A percentile compares a stretch with the other conserved stretches of the same genome.
phyloP scores from a whole-genome alignment of 2,888 invertebrate species.

The Erebia palarica region DNA sequence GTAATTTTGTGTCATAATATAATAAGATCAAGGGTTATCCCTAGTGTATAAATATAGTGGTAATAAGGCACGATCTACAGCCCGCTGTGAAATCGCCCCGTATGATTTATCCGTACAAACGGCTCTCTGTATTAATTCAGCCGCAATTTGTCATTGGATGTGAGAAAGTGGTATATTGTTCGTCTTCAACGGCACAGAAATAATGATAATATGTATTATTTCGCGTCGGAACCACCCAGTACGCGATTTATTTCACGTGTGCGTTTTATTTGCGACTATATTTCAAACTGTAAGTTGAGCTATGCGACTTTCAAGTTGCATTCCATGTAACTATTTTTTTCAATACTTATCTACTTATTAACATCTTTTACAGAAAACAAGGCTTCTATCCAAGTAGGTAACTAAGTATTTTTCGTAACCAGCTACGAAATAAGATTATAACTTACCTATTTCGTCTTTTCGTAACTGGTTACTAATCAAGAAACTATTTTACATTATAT shows the following conservation, averaged over 20 bases:
- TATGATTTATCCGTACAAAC: constrained; percentile 71
- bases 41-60: constrained; percentile 33
- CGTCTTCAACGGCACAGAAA: constrained; percentile 57
- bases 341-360: not conserved
- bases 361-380: not conserved
- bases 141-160: constrained; percentile 74
- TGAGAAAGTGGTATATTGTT: constrained; percentile 77
- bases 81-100: constrained; percentile 63
- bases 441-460: no score
- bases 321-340: not conserved
- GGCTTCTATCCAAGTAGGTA: no score
- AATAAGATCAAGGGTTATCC: constrained; percentile 29
- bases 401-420: no score
- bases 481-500: no score
- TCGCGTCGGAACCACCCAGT: constrained; percentile 52
- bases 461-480: no score
- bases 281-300: constrained; percentile 33
- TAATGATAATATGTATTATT: constrained; percentile 50
- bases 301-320: constrained; percentile 8
- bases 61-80: constrained; percentile 50
- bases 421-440: no score
- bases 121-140: constrained; percentile 69
- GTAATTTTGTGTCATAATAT: constrained; percentile 40
- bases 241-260: constrained; percentile 41
- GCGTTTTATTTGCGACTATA: constrained; percentile 35